phyloP scores from a whole-genome alignment of 92 coral and sea anemone species.

The Parazoanthus atlanticus region DNA sequence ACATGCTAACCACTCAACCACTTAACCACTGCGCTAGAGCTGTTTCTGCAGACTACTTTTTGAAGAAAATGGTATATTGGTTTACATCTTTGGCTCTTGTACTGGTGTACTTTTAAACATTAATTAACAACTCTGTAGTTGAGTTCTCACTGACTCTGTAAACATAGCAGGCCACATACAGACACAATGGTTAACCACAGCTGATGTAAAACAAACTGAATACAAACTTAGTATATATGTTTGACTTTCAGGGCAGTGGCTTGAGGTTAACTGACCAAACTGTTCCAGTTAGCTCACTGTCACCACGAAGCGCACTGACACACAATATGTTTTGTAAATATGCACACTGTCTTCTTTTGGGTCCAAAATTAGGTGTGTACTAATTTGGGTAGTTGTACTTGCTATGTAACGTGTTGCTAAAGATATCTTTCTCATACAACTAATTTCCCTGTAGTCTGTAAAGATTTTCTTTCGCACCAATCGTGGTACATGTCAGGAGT shows the following conservation, averaged over 20 bases:
- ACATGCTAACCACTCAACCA: too few species aligned
- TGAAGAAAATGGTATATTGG: too few species aligned
- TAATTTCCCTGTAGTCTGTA: slow-evolving; percentile 73
- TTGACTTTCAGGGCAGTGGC: neutral
- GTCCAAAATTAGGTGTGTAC: neutral
- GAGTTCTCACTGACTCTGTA: neutral
- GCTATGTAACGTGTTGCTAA: neutral
- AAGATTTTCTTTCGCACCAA: slow-evolving; percentile 95
- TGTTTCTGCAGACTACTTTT: too few species aligned
- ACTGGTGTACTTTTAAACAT: too few species aligned
- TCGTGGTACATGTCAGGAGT: slow-evolving; percentile 93
- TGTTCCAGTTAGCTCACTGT: too few species aligned
- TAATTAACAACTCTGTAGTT: neutral
- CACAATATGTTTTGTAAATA: neutral
- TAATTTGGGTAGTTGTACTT: neutral
- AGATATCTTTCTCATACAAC: neutral
- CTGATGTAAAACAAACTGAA: neutral
- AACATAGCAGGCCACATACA: neutral
- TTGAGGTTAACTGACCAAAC: too few species aligned
- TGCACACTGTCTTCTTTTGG: too few species aligned
- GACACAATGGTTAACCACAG: too few species aligned
- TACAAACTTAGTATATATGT: neutral
- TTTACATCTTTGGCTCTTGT: too few species aligned
- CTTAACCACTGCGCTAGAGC: too few species aligned
- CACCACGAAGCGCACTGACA: neutral